phyloP scores from a whole-genome alignment of 2,113 vertebrate species.

The Hystrix brachyura region DNA sequence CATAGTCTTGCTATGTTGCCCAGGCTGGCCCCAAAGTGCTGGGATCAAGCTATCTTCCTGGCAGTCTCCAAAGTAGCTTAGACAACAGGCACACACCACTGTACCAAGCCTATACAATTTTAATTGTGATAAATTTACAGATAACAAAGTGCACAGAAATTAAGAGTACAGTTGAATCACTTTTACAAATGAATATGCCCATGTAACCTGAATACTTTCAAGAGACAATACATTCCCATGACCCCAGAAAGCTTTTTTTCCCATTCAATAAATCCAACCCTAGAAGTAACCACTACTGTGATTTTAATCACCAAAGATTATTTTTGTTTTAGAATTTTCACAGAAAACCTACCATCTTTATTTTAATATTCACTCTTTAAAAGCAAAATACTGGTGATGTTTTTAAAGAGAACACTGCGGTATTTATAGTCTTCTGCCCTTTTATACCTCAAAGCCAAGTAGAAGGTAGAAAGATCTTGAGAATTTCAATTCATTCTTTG shows the following conservation, averaged over 20 bases:
- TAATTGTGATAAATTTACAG: slow-evolving; percentile 13
- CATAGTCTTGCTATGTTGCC: neutral
- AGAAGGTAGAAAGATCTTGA: neutral
- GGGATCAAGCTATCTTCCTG: neutral
- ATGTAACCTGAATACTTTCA: neutral
- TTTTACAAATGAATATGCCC: slow-evolving; percentile 23
- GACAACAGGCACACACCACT: neutral
- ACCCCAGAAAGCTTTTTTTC: neutral
- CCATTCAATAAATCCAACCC: neutral
- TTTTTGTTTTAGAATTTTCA: slow-evolving; percentile 39
- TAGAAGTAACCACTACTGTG: neutral
- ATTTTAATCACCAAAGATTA: neutral
- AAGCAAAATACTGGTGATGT: slow-evolving; percentile 12
- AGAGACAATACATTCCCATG: neutral
- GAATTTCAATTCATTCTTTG: slow-evolving; percentile 45
- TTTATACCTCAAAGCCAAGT: neutral
- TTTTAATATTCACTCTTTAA: slow-evolving; percentile 7
- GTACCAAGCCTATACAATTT: neutral
- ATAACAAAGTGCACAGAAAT: slow-evolving; percentile 47
- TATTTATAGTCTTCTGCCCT: slow-evolving; percentile 21
- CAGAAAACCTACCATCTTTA: neutral
- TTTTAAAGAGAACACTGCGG: slow-evolving; percentile 21
- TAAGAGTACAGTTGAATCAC: neutral
- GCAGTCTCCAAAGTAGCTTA: neutral
- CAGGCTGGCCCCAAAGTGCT: neutral